Conservation (phyloP, 2,113 vertebrate genomes). For the Pygoscelis adeliae region DNA sequence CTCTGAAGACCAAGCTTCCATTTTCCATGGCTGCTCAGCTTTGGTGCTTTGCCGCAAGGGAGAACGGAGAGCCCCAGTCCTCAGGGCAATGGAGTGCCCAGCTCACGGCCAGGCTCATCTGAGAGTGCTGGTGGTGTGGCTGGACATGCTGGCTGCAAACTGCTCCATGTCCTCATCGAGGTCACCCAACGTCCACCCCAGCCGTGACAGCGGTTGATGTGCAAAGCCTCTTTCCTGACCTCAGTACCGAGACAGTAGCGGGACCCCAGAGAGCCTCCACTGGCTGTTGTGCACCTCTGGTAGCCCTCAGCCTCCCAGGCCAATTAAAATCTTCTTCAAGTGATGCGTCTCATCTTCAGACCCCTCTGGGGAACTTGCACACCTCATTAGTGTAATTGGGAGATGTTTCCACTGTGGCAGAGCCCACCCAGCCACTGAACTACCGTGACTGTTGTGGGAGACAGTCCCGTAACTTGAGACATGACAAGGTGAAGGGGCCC, state of each 20-base stretch:
- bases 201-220: accelerated
- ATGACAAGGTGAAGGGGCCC: neutral
- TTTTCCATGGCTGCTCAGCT: neutral
- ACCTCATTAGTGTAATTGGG: constrained; percentile 57
- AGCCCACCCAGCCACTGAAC: constrained; percentile 15
- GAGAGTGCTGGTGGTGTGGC: neutral
- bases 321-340: constrained; percentile 55
- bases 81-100: neutral
- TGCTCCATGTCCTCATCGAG: accelerated
- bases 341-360: neutral
- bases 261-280: neutral
- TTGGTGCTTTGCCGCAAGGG: accelerated
- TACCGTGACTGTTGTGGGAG: neutral
- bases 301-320: neutral
- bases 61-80: neutral
- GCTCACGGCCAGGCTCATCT: neutral
- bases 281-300: neutral
- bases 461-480: neutral
- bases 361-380: neutral
- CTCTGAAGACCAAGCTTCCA: neutral
- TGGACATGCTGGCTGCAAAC: neutral
- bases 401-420: neutral
- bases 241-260: neutral
- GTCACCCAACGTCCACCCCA: neutral
- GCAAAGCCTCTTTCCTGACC: neutral